Conservation (phyloP, 2,797 vertebrate genomes). For the Odontamblyopus lacepedii region DNA sequence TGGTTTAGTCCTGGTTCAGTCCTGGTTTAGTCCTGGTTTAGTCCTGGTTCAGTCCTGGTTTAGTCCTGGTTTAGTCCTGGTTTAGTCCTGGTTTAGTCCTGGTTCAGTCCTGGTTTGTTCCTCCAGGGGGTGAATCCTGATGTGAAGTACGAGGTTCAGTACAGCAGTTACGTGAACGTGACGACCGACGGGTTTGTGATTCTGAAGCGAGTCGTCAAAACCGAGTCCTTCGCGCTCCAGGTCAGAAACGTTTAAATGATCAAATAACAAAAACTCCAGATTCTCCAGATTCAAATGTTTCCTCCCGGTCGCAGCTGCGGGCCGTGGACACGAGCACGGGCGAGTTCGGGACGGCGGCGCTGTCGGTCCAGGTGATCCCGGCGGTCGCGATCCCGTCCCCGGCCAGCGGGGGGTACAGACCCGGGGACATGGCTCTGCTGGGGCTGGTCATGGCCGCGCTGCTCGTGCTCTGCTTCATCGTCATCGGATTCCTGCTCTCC, state of each 20-base stretch:
- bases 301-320: constrained; percentile 61
- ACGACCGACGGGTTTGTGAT: constrained; percentile 84
- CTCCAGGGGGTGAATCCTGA: constrained; percentile 86
- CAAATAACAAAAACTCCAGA: neutral
- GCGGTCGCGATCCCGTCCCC: constrained; percentile 67
- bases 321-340: constrained; percentile 71
- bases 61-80: too few species aligned
- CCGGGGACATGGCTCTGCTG: constrained; percentile 84
- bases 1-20: neutral
- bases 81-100: neutral
- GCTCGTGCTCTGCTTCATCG: constrained; percentile 80
- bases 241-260: constrained; percentile 15
- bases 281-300: neutral
- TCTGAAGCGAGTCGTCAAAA: constrained; percentile 74
- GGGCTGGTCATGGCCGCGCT: constrained; percentile 84
- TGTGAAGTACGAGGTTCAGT: constrained; percentile 81
- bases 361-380: constrained; percentile 77
- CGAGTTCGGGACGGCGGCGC: constrained; percentile 75
- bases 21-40: neutral
- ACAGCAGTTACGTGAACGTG: constrained; percentile 83
- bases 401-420: constrained; percentile 68
- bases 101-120: neutral
- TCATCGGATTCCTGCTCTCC: constrained; percentile 81
- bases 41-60: neutral
- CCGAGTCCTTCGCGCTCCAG: constrained; percentile 76